Percentiles rank a stretch among this genome's conserved stretches.
Evolutionary conservation across 2,797 vertebrate genomes (phyloP).

Genomic region (Girardinus metallicus): DNA sequence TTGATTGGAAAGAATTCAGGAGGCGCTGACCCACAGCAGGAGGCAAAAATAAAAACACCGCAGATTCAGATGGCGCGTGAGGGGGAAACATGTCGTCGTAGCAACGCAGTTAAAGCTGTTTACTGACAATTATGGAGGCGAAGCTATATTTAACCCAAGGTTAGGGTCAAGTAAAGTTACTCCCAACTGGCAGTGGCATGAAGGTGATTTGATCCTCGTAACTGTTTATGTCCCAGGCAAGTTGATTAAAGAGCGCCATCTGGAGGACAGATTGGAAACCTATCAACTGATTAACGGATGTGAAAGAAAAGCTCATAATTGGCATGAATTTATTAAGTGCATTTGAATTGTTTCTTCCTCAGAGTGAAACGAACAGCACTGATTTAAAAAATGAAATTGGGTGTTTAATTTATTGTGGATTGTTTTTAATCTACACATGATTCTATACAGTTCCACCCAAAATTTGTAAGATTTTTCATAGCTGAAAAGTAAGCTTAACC

Average conservation of each 20-base stretch:
- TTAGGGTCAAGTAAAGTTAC: constrained; percentile 38
- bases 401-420: background rate
- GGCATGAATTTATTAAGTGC: background rate
- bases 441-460: background rate
- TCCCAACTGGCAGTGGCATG: constrained; percentile 13
- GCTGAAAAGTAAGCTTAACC: background rate
- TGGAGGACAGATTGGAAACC: constrained; percentile 51
- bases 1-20: constrained; percentile 14
- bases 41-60: background rate
- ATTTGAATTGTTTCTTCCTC: background rate
- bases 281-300: background rate
- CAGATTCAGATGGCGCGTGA: background rate
- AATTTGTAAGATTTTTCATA: background rate
- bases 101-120: constrained; percentile 12
- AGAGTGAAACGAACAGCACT: background rate
- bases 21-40: constrained; percentile 8
- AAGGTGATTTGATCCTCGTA: constrained; percentile 32
- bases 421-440: background rate
- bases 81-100: constrained; percentile 17
- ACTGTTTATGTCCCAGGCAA: constrained; percentile 14
- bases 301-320: background rate
- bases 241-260: constrained; percentile 57
- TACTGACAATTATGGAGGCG: constrained; percentile 6
- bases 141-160: constrained; percentile 17
- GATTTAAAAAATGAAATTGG: background rate